These are phyloP conservation scores for Spinus olivaceus DNA, from an alignment of 2,797 vertebrate species.

Conservation along the genomic window DNA sequence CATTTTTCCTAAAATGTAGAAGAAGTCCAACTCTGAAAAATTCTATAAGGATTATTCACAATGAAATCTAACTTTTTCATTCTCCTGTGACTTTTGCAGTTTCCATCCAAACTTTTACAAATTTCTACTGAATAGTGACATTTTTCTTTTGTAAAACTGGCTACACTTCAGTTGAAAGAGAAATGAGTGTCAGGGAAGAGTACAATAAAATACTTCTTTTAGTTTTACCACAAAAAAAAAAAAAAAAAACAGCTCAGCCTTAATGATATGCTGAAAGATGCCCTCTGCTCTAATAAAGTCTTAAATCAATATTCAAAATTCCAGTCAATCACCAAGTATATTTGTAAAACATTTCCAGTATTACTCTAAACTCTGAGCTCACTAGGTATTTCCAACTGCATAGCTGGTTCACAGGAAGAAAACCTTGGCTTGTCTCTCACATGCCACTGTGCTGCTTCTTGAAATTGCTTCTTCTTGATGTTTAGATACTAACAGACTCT, in stretches of 20 bases:
- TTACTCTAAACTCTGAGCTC: not conserved
- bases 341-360: not conserved
- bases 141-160: not conserved
- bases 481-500: not conserved
- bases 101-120: not conserved
- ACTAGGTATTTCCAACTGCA: not conserved
- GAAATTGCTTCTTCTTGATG: not conserved
- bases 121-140: not conserved
- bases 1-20: not conserved
- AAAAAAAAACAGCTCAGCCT: not conserved
- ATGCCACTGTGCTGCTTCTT: not conserved
- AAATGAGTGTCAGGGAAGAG: not conserved
- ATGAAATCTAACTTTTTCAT: not conserved
- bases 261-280: not conserved
- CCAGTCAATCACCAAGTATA: not conserved
- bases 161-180: not conserved
- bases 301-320: not conserved
- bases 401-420: not conserved
- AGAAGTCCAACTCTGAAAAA: not conserved
- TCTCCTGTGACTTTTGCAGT: not conserved
- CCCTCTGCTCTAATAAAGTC: not conserved
- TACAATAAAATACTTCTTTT: not conserved
- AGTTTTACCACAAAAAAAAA: not conserved
- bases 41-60: not conserved
- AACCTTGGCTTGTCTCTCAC: not conserved